phyloP scores from a whole-genome alignment of 2,113 vertebrate species.

The Macroglossus sobrinus region DNA sequence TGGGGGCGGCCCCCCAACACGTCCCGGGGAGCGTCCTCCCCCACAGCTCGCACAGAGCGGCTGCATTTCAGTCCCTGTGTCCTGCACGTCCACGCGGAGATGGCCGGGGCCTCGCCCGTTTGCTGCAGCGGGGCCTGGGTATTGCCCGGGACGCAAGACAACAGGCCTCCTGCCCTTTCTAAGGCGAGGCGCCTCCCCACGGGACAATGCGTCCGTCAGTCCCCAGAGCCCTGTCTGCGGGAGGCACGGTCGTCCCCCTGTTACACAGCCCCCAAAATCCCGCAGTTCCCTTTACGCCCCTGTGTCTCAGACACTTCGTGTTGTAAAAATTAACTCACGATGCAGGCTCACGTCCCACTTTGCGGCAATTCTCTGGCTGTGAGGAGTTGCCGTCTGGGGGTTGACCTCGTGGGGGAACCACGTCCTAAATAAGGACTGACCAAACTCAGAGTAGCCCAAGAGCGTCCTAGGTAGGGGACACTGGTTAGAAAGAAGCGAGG shows the following conservation, averaged over 20 bases:
- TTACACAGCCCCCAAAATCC: neutral
- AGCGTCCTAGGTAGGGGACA: rapidly evolving
- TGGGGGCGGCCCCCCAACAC: slow-evolving; percentile 66
- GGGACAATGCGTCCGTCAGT: slow-evolving; percentile 36
- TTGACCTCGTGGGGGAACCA: rapidly evolving
- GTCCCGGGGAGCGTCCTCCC: slow-evolving; percentile 70
- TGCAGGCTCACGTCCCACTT: neutral
- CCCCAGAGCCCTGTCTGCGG: slow-evolving; percentile 39
- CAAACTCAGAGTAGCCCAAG: rapidly evolving
- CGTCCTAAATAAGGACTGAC: rapidly evolving
- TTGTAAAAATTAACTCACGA: neutral
- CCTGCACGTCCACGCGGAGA: slow-evolving; percentile 71
- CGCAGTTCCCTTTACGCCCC: neutral
- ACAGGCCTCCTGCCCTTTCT: slow-evolving; percentile 76
- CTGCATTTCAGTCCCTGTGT: slow-evolving; percentile 74
- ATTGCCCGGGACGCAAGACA: slow-evolving; percentile 65
- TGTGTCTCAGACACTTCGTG: rapidly evolving
- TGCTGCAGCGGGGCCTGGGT: slow-evolving; percentile 23
- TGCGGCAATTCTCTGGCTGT: neutral
- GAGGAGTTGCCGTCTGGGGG: neutral
- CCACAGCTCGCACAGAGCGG: slow-evolving; percentile 71
- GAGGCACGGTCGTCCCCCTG: slow-evolving; percentile 30
- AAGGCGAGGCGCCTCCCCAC: neutral
- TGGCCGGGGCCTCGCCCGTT: neutral
- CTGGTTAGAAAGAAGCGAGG: too few relatives aligned